Evolutionary conservation across 2,888 invertebrate genomes (phyloP).

Genomic region (Macaria notata): DNA sequence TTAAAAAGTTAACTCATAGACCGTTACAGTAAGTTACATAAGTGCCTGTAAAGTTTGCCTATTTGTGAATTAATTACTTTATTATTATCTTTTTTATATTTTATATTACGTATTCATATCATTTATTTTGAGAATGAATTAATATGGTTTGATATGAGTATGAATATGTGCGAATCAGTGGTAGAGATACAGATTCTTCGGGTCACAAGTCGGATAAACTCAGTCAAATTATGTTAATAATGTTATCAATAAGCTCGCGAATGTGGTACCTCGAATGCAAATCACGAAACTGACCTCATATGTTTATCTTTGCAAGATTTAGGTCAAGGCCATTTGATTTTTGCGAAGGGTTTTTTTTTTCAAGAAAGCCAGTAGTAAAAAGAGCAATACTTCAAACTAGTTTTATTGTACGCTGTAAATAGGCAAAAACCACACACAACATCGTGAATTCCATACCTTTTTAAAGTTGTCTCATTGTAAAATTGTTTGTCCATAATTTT

Average conservation of each 20-base stretch:
- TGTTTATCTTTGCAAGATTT: conserved; percentile 27
- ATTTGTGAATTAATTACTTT: conserved; percentile 7
- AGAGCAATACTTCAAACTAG: too few relatives aligned
- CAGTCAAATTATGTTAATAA: conserved; percentile 24
- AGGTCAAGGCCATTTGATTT: conserved; percentile 37
- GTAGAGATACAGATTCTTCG: conserved; percentile 3
- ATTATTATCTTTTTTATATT: too few relatives aligned
- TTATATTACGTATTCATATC: too few relatives aligned
- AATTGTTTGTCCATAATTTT: too few relatives aligned
- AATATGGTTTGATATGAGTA: conserved; percentile 14
- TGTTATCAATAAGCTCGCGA: conserved; percentile 29
- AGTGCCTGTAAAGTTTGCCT: conserved; percentile 13
- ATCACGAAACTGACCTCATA: conserved; percentile 32
- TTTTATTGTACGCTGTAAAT: too few relatives aligned
- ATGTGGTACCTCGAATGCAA: conserved; percentile 20
- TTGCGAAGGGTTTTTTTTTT: too few relatives aligned
- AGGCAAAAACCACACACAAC: too few relatives aligned
- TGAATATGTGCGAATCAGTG: conserved; percentile 21
- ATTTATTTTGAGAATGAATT: too few relatives aligned
- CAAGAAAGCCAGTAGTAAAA: too few relatives aligned
- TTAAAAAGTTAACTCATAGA: neutral
- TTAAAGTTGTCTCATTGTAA: too few relatives aligned
- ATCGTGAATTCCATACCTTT: too few relatives aligned
- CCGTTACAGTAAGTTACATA: conserved; percentile 20
- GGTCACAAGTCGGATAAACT: conserved; percentile 35